Evolutionary conservation across 2,113 vertebrate species (phyloP), one percentile per base, ranked within the genome.

Genomic region (Bubo scandiacus): DNA sequence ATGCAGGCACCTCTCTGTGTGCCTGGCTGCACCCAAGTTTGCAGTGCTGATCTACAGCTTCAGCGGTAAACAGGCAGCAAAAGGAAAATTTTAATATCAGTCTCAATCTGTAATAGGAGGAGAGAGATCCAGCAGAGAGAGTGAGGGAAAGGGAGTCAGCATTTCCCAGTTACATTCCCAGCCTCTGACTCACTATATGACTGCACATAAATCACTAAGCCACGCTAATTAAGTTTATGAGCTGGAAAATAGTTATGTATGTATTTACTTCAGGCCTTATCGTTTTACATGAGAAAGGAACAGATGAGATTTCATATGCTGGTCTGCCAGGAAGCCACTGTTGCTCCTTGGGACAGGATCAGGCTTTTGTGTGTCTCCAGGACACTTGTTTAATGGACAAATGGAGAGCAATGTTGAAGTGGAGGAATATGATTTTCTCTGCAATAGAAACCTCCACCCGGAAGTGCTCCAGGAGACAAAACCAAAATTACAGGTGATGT

Each of bases 331-430:
- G 40, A 92, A 79, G 6, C 20, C 23, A 2, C 32, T 36, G 16
- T 25, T 86, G 30, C 2, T 81, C 25, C 49, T 12, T 30, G 30
- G 32, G 36, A 38, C 30, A 55, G 38, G 25, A 19, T 38, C 29
- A 40, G 51, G 38, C 7, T 17, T 63, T 42, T 43, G 15, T 25
- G 18, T 63, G 23, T 54, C 38, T 79, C 32, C 40, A 52, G 68
- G 73, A 68, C 12, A 1, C 55, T 54, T 36, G 11, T 34, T 75
- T 19, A 51, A 30, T 13, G 59, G 42, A 42, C 58, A 86, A 52
- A 62, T 1, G 2, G 49, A 9, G 12, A n/a, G 15, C 0, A 5
- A 20, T 67, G 21, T 10, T 0, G 0, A 45, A 78, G n/a, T 2
- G 8, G 55, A 71, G 70, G 0, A 8, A 15, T 10, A 42, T 14